Percentiles rank a stretch among this genome's conserved stretches.
Evolutionary conservation across 1,140 invertebrate species (phyloP).

Genomic region (Drosophila murphyi): DNA sequence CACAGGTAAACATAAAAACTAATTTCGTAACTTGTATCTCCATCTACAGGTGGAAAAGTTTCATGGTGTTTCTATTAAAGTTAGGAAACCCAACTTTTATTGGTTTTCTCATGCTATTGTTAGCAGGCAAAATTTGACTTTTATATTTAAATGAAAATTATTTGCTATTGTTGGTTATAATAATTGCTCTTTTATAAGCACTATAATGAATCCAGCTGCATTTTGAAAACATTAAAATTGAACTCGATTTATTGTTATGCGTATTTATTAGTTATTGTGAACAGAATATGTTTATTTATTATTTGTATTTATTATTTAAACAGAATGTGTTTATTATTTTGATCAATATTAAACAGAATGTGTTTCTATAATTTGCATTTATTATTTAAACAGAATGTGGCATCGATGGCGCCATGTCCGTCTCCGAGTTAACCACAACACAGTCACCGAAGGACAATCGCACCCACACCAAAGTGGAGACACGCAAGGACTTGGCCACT

Average conservation of each 20-base stretch:
- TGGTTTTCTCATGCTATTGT: no score
- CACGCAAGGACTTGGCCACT: conserved; percentile 76
- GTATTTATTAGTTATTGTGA: no score
- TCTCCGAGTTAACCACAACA: conserved; percentile 84
- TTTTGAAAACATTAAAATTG: no score
- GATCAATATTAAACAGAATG: no score
- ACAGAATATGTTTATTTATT: not conserved
- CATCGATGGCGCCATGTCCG: conserved; percentile 87
- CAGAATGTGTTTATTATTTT: conserved; percentile 84
- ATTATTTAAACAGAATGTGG: conserved; percentile 84
- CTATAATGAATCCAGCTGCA: no score
- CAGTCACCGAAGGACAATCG: conserved; percentile 73
- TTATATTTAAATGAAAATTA: no score
- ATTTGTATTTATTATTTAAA: not conserved
- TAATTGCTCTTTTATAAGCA: no score
- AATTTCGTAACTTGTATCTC: conserved; percentile 6
- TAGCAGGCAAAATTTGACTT: no score
- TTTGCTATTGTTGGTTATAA: no score
- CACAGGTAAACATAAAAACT: conserved; percentile 49
- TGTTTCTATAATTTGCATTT: not conserved
- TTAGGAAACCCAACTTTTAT: no score
- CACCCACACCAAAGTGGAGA: conserved; percentile 45
- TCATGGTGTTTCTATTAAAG: not conserved
- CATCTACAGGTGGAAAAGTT: not conserved
- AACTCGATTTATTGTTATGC: no score